A percentile compares a stretch with the other conserved stretches of the same genome.
These are phyloP conservation scores for Baccha elongata DNA, from an alignment of 2,888 invertebrate genomes.

Conservation along the genomic window DNA sequence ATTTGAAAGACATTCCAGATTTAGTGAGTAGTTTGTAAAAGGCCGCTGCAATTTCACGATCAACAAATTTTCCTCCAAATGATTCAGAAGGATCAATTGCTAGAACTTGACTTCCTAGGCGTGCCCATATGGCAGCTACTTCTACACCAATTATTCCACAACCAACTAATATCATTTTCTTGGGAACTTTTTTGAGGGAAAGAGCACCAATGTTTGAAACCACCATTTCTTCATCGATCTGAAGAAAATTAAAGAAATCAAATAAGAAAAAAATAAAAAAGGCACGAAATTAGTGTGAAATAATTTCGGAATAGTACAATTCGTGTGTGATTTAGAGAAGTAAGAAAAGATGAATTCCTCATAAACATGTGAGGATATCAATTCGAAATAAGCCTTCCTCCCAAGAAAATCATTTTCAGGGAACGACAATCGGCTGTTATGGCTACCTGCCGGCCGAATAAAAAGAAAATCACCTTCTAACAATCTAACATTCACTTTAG, in stretches of 20 bases:
- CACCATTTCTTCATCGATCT: constrained; percentile 96
- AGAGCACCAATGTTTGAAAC: constrained; percentile 99
- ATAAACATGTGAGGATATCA: too few relatives aligned
- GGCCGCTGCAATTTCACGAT: constrained; percentile 95
- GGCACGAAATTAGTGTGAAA: too few relatives aligned
- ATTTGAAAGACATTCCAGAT: constrained; percentile 95
- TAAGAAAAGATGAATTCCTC: too few relatives aligned
- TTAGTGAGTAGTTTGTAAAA: constrained; percentile 95
- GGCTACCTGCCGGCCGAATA: too few relatives aligned
- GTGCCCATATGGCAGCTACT: constrained; percentile 96
- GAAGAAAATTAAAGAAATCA: constrained; percentile 75
- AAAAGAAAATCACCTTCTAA: too few relatives aligned
- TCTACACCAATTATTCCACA: constrained; percentile 99
- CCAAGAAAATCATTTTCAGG: too few relatives aligned
- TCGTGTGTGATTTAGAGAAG: too few relatives aligned
- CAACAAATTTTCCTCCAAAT: constrained; percentile 98
- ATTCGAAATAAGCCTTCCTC: too few relatives aligned
- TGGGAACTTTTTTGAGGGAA: constrained; percentile 91
- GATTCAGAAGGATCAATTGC: constrained; percentile 95
- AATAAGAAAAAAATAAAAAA: not conserved
- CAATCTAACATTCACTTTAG: too few relatives aligned
- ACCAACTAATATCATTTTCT: constrained; percentile 97
- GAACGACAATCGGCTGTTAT: too few relatives aligned
- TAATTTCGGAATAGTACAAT: too few relatives aligned
- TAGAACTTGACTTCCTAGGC: constrained; percentile 96